Percentiles rank a stretch among this genome's conserved stretches.
These are phyloP conservation scores for Siphamia tubifer DNA, from an alignment of 2,113 vertebrate genomes.

Conservation along the genomic window DNA sequence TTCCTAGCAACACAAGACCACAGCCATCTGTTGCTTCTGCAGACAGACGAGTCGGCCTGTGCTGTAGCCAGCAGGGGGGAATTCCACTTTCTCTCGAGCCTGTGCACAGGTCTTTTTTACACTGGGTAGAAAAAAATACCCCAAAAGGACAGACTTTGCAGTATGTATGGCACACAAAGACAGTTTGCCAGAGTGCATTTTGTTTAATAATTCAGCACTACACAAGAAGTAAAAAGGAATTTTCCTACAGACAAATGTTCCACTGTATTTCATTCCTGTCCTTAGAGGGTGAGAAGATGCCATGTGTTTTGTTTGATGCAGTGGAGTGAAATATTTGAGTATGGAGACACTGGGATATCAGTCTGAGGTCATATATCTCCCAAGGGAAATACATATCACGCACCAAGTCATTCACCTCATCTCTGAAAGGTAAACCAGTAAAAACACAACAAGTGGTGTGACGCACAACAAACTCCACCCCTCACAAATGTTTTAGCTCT, in stretches of 20 bases:
- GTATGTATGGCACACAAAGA: constrained; percentile 36
- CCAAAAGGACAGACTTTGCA: constrained; percentile 34
- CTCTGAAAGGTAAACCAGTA: too few species aligned
- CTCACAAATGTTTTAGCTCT: too few species aligned
- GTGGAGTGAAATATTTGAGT: background rate
- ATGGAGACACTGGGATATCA: background rate
- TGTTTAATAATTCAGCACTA: constrained; percentile 72
- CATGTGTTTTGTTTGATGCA: constrained; percentile 20
- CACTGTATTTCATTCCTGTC: constrained; percentile 40
- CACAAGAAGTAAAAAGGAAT: constrained; percentile 63
- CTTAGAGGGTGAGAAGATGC: constrained; percentile 32
- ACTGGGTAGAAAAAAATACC: background rate
- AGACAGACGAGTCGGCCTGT: constrained; percentile 53
- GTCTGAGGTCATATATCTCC: constrained; percentile 11
- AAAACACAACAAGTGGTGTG: too few species aligned
- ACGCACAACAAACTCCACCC: too few species aligned
- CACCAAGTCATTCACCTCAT: too few species aligned
- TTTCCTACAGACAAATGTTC: constrained; percentile 76
- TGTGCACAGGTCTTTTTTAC: constrained; percentile 28
- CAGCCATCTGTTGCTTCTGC: constrained; percentile 80
- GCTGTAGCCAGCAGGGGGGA: constrained; percentile 70
- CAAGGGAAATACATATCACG: background rate
- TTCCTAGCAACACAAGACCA: constrained; percentile 80
- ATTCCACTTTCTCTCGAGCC: constrained; percentile 65
- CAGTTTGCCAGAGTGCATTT: constrained; percentile 69